Percentiles rank a stretch among this genome's conserved stretches.
Evolutionary conservation across 2,113 vertebrate genomes (phyloP).

Genomic region (Phalacrocorax carbo): DNA sequence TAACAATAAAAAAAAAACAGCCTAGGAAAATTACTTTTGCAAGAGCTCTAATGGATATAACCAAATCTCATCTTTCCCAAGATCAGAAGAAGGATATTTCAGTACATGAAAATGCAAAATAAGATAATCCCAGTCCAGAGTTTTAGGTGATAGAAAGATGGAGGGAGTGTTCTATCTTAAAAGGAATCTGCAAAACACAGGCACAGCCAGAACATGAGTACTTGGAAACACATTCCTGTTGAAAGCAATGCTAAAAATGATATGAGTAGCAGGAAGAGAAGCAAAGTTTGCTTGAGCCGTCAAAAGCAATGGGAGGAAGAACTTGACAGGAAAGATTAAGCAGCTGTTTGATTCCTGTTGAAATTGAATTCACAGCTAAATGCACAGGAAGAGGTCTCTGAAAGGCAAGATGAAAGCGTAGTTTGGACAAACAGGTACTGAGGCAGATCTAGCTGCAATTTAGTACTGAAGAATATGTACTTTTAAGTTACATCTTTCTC

Average conservation of each 20-base stretch:
- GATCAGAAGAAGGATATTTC: not conserved
- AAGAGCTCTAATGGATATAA: not conserved
- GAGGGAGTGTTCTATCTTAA: not conserved
- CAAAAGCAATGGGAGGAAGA: not conserved
- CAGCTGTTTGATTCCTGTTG: not conserved
- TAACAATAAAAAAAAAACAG: not conserved
- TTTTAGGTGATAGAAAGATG: not conserved
- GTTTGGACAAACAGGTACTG: not conserved
- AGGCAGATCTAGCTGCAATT: not conserved
- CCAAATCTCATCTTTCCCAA: not conserved
- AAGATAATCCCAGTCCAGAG: not conserved
- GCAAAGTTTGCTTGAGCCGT: not conserved
- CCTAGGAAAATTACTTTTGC: not conserved
- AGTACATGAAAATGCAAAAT: not conserved
- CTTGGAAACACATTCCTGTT: not conserved
- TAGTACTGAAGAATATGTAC: not conserved
- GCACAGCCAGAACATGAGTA: not conserved
- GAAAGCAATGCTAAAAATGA: not conserved
- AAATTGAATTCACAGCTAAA: conserved; percentile 35
- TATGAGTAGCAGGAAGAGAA: conserved; percentile 8
- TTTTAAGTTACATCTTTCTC: not conserved
- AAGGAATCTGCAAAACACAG: not conserved
- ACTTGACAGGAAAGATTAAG: conserved; percentile 41
- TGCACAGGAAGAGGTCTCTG: not conserved
- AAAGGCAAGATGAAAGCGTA: not conserved